Evolutionary conservation across 2,888 invertebrate genomes (phyloP).

Genomic region (Bellardia bayeri): DNA sequence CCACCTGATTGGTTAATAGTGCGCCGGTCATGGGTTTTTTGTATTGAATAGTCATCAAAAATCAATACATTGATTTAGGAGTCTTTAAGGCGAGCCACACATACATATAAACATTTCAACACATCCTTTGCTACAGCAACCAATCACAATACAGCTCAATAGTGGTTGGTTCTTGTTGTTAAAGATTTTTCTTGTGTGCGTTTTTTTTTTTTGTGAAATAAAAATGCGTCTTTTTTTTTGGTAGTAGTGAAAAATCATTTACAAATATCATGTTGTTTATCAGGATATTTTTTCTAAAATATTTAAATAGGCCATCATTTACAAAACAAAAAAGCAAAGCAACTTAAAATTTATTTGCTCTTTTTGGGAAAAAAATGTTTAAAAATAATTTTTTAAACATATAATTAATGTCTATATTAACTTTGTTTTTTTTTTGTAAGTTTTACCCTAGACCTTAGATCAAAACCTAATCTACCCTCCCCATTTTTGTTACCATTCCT

Average conservation of each 20-base stretch:
- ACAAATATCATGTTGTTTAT: slow-evolving; percentile 49
- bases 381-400: slow-evolving; percentile 74
- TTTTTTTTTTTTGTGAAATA: slow-evolving; percentile 11
- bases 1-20: slow-evolving; percentile 59
- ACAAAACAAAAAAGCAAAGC: slow-evolving; percentile 40
- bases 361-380: slow-evolving; percentile 65
- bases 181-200: slow-evolving; percentile 18
- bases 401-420: slow-evolving; percentile 78
- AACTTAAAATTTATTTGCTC: slow-evolving; percentile 56
- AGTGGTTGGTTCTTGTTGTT: slow-evolving; percentile 79
- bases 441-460: slow-evolving; percentile 64
- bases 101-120: background rate
- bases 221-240: slow-evolving; percentile 23
- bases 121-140: slow-evolving; percentile 61
- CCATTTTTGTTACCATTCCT: background rate
- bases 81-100: slow-evolving; percentile 69
- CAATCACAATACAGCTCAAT: slow-evolving; percentile 79
- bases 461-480: slow-evolving; percentile 71
- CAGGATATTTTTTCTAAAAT: slow-evolving; percentile 36
- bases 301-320: slow-evolving; percentile 63
- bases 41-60: slow-evolving; percentile 82
- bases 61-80: slow-evolving; percentile 83
- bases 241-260: slow-evolving; percentile 4
- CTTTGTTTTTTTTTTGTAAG: slow-evolving; percentile 65
- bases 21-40: slow-evolving; percentile 58